Evolutionary conservation across 2,888 invertebrate species (phyloP).

Genomic region (Nasonovia ribisnigri): DNA sequence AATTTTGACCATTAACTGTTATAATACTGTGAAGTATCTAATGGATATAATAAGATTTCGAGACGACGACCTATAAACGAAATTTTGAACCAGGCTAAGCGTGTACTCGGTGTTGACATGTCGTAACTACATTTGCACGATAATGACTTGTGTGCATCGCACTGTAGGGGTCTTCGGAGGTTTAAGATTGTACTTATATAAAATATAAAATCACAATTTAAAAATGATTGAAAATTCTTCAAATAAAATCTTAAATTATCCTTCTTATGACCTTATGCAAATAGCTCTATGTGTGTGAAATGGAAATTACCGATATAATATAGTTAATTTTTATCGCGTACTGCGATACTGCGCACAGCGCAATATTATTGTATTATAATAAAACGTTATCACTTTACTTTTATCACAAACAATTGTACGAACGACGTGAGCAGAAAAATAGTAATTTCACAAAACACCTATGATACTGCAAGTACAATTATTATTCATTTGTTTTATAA

Average conservation of each 20-base stretch:
- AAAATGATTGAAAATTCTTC: background rate
- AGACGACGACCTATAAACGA: background rate
- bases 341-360: background rate
- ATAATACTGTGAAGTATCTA: background rate
- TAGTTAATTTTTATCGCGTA: background rate
- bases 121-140: background rate
- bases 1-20: background rate
- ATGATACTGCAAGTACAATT: background rate
- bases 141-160: background rate
- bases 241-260: background rate
- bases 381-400: background rate
- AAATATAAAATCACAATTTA: background rate
- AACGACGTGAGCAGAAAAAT: background rate
- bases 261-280: background rate
- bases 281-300: background rate
- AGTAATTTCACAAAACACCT: background rate
- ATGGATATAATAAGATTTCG: background rate
- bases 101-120: background rate
- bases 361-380: background rate
- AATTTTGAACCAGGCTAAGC: background rate
- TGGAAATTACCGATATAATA: background rate
- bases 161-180: background rate
- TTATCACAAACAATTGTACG: background rate
- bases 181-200: background rate
- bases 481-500: background rate